phyloP scores from a whole-genome alignment of 2,113 vertebrate genomes.

The Pithys albifrons region DNA sequence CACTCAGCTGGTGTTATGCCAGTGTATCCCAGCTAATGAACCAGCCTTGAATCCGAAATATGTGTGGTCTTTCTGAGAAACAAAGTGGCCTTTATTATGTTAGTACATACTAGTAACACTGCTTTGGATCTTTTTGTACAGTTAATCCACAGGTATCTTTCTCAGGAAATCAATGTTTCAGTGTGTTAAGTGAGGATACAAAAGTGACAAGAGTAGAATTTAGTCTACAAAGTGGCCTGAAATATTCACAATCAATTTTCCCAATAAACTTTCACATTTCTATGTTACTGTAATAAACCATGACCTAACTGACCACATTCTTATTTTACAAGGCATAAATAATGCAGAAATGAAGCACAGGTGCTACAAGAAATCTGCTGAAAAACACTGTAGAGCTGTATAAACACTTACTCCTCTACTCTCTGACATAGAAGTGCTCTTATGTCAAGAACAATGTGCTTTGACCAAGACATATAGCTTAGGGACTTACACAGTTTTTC shows the following conservation, averaged over 20 bases:
- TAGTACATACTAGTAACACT: neutral
- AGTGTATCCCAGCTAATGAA: neutral
- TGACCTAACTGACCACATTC: constrained; percentile 13
- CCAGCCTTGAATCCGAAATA: neutral
- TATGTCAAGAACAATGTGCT: constrained; percentile 43
- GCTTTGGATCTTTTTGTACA: neutral
- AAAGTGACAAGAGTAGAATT: neutral
- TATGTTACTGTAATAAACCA: constrained; percentile 38
- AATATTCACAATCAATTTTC: constrained; percentile 40
- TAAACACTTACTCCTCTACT: constrained; percentile 24
- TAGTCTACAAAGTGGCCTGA: constrained; percentile 14
- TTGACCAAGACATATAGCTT: neutral
- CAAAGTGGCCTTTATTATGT: neutral
- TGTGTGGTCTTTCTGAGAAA: neutral
- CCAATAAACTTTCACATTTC: neutral
- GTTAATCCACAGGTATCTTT: neutral
- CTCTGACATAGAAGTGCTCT: constrained; percentile 5
- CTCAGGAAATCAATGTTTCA: neutral
- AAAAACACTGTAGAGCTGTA: constrained; percentile 32
- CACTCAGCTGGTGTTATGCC: neutral
- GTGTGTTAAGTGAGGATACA: neutral
- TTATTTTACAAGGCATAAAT: constrained; percentile 48
- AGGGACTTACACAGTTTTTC: neutral
- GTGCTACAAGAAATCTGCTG: constrained; percentile 48
- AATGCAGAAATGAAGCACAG: constrained; percentile 35